phyloP scores from a whole-genome alignment of 2,888 invertebrate species.

The Patella depressa region DNA sequence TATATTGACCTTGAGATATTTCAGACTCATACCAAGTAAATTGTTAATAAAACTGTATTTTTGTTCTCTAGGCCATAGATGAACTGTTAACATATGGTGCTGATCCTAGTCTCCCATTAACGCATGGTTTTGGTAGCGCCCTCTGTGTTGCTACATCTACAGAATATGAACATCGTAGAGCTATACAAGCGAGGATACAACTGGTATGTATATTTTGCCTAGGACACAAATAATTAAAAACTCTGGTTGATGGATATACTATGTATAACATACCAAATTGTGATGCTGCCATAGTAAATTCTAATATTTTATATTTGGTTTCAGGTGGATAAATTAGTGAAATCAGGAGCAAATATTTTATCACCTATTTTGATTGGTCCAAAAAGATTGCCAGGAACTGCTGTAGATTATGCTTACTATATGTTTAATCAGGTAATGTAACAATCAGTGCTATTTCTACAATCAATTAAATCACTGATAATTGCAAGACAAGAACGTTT shows the following conservation, averaged over 20 bases:
- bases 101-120: conserved; percentile 65
- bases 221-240: too few relatives aligned
- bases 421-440: conserved; percentile 67
- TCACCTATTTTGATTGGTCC: conserved; percentile 68
- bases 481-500: too few relatives aligned
- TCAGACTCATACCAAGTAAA: too few relatives aligned
- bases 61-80: conserved; percentile 61
- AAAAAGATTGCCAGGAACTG: conserved; percentile 66
- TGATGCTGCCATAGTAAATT: conserved; percentile 6
- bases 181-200: conserved; percentile 55
- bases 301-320: not conserved
- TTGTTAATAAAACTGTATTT: too few relatives aligned
- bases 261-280: not conserved
- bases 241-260: not conserved
- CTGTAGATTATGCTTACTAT: conserved; percentile 70
- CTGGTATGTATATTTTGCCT: conserved; percentile 52
- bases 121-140: conserved; percentile 70
- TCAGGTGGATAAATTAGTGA: conserved; percentile 68
- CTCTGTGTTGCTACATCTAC: conserved; percentile 68
- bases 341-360: conserved; percentile 67
- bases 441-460: not conserved
- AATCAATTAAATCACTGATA: too few relatives aligned
- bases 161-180: conserved; percentile 66
- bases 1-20: too few relatives aligned
- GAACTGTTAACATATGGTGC: conserved; percentile 63